phyloP scores from a whole-genome alignment of 2,888 invertebrate species.

The Morpho deidamia region DNA sequence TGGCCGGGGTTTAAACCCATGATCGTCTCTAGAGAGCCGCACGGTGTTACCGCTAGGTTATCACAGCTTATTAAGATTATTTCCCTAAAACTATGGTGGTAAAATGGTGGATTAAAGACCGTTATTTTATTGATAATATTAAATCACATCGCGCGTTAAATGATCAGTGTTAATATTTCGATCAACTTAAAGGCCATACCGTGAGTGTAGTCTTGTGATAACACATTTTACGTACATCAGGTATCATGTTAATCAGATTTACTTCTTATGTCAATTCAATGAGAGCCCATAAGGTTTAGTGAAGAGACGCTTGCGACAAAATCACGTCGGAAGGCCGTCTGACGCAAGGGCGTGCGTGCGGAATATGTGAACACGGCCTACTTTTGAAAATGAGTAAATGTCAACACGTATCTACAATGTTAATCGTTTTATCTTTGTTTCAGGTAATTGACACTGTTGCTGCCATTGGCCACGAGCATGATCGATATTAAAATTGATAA shows the following conservation, averaged over 20 bases:
- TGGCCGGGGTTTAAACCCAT: no score
- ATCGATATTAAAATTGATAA: not conserved
- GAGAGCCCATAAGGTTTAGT: conserved; percentile 8
- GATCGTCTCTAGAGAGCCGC: no score
- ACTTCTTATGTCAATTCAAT: conserved; percentile 4
- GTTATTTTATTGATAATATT: no score
- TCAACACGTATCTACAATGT: conserved; percentile 42
- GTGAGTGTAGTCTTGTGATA: conserved; percentile 25
- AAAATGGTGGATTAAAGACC: no score
- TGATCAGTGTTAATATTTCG: conserved; percentile 12
- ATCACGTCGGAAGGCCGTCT: conserved; percentile 49
- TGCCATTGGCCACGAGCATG: not conserved
- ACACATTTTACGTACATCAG: conserved; percentile 5
- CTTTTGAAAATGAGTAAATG: conserved; percentile 54
- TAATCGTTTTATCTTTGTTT: conserved; percentile 46
- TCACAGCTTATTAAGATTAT: no score
- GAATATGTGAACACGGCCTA: conserved; percentile 50
- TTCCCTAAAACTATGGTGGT: no score
- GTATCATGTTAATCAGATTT: not conserved
- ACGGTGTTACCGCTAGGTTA: no score
- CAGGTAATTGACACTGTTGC: conserved; percentile 42
- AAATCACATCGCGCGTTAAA: not conserved
- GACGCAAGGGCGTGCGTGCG: conserved; percentile 52
- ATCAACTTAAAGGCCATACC: conserved; percentile 17
- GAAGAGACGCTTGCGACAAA: conserved; percentile 14